Conservation (phyloP, 2,888 invertebrate genomes). For the Ormyrus nitidulus region DNA sequence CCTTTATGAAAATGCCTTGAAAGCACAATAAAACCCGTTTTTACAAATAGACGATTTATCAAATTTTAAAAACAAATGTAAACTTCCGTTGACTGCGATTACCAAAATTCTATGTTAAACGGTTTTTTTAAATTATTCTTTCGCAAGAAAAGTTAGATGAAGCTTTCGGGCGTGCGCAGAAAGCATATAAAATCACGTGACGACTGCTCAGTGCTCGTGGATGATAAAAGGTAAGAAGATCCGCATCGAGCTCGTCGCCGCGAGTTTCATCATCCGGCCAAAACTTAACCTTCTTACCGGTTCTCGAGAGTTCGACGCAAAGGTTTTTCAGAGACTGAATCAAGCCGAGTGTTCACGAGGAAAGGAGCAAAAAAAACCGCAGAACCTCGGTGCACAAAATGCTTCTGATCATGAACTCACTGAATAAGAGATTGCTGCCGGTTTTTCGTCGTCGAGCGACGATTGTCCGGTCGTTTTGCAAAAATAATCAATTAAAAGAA, state of each 20-base stretch:
- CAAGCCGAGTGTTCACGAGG: background rate
- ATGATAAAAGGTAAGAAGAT: too few species aligned
- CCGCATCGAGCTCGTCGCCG: too few species aligned
- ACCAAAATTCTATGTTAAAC: too few species aligned
- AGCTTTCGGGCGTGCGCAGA: background rate
- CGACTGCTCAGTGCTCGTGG: background rate
- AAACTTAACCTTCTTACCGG: conserved; percentile 44
- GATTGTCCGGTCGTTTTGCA: conserved; percentile 60
- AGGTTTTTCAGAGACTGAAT: background rate
- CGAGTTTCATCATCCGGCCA: conserved; percentile 39
- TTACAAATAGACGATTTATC: too few species aligned
- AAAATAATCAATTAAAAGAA: conserved; percentile 52
- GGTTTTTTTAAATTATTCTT: background rate
- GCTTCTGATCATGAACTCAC: conserved; percentile 63
- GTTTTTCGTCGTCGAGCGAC: conserved; percentile 64
- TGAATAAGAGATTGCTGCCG: conserved; percentile 64
- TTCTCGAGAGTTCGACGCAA: conserved; percentile 48
- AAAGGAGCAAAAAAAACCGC: conserved; percentile 8
- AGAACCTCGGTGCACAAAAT: conserved; percentile 49
- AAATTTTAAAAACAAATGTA: too few species aligned
- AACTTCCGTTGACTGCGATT: too few species aligned
- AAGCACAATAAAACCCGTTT: too few species aligned
- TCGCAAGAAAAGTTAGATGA: background rate
- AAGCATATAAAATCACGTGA: background rate
- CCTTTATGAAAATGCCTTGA: too few species aligned